Conservation (phyloP, 2,113 vertebrate genomes). For the Triplophysa siluroides region DNA sequence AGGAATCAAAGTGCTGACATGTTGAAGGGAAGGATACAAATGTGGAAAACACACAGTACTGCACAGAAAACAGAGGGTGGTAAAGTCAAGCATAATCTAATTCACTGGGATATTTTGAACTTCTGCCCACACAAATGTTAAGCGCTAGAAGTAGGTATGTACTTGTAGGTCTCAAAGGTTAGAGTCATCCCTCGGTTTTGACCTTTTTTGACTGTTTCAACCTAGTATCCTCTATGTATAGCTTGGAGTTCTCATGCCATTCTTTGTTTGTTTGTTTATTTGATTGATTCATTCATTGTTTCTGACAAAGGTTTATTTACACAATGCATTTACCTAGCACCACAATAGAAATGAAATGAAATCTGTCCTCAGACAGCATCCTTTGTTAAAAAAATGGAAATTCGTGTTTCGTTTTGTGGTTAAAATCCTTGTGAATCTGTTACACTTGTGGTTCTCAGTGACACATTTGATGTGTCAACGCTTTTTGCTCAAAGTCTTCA, state of each 20-base stretch:
- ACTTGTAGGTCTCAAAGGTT: conserved; percentile 43
- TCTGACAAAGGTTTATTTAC: background rate
- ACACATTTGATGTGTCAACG: too few relatives aligned
- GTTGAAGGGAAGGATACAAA: conserved; percentile 73
- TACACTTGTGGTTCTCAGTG: too few relatives aligned
- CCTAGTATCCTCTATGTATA: background rate
- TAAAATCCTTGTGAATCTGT: too few relatives aligned
- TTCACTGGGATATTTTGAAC: conserved; percentile 63
- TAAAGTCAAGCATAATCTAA: conserved; percentile 61
- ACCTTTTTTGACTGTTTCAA: conserved; percentile 50
- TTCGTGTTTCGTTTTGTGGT: too few relatives aligned
- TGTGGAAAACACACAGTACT: conserved; percentile 63
- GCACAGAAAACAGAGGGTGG: conserved; percentile 61
- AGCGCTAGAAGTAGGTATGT: conserved; percentile 48
- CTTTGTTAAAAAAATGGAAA: too few relatives aligned
- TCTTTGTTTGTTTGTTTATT: background rate
- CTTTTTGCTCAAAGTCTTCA: too few relatives aligned
- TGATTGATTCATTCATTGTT: background rate
- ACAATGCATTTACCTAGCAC: background rate
- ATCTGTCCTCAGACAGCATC: too few relatives aligned
- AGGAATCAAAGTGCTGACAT: conserved; percentile 77
- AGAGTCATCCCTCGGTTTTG: conserved; percentile 43
- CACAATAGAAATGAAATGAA: background rate
- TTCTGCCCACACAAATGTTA: conserved; percentile 56
- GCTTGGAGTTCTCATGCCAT: background rate